Evolutionary conservation across 2,888 invertebrate genomes (phyloP), one percentile per base, ranked within the genome.

Genomic region (Creontiades dilutus): DNA sequence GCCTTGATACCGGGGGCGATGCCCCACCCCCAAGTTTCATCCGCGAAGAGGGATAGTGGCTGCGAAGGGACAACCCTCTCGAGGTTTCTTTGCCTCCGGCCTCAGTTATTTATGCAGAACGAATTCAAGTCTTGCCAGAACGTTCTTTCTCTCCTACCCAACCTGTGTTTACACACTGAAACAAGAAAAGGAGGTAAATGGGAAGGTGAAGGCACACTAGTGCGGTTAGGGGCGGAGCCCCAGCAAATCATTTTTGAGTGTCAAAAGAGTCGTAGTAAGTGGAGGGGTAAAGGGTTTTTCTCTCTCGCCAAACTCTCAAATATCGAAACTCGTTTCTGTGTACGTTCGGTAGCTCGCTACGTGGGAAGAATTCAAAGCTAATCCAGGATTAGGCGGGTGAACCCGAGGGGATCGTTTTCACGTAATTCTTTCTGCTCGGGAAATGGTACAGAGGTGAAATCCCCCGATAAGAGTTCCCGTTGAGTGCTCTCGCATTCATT

Each of bases 81-180:
- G 7, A 78, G 78, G 78, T 14, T 78, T 78, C 78, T 78, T 46
- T 11, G 19, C 78, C 23, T 68, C 23, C 78, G 16, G 23, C 78
- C 75, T 19, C 11, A 19, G 78, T 46, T 78, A 46, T 78, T 78
- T 78, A 78, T 78, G 78, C 78, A 78, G 78, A 37, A 46, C 78
- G 46, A 78, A 78, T 78, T 46, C 37, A 78, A 13, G 46, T 37
- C n/a, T 47, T 47, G n/a, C 46, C 16, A 14, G n/a, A 19, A 14
- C 46, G 23, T 68, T 68, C 23, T 68, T 68, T 27, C 68, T 23
- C 9, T 12, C 68, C 68, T 23, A 4, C 5, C 27, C 68, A 23
- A 4, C 7, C 27, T 37, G 68, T 68, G 68, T 68, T 68, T 68
- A 68, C 68, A 12, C 19, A 23, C 68, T 68, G 68, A 23, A 27